A percentile compares a stretch with the other conserved stretches of the same genome.
Conservation (phyloP, 2,113 vertebrate species). For the Paramisgurnus dabryanus region DNA sequence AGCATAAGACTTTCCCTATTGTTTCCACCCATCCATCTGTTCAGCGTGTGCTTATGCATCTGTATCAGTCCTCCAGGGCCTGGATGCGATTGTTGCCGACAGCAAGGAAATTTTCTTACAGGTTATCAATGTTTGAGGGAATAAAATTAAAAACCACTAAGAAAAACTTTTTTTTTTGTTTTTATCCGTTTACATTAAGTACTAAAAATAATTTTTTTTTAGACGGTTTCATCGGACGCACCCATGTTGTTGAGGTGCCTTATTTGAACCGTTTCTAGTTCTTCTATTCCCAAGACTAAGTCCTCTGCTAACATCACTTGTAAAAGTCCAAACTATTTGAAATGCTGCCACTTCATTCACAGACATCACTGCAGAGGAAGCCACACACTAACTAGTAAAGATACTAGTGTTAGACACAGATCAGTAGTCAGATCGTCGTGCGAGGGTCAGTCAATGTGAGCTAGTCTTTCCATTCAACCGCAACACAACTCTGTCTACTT, state of each 20-base stretch:
- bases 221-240: no score
- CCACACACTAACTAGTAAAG: background rate
- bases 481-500: background rate
- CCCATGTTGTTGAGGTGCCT: no score
- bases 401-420: background rate
- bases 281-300: no score
- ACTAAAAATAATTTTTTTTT: no score
- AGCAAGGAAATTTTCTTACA: background rate
- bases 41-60: conserved; percentile 12
- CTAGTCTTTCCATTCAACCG: background rate
- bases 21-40: conserved; percentile 33
- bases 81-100: background rate
- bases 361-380: background rate
- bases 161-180: no score
- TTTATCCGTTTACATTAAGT: no score
- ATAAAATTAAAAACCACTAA: no score
- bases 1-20: background rate
- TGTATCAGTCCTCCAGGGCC: background rate
- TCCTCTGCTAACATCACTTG: no score
- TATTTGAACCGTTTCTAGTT: no score
- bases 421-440: background rate
- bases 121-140: no score
- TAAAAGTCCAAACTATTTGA: no score
- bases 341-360: background rate
- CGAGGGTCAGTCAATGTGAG: background rate